A percentile compares a stretch with the other conserved stretches of the same genome.
These are phyloP conservation scores for Melanerpes aurifrons DNA, from an alignment of 2,113 vertebrate genomes.

Conservation along the genomic window DNA sequence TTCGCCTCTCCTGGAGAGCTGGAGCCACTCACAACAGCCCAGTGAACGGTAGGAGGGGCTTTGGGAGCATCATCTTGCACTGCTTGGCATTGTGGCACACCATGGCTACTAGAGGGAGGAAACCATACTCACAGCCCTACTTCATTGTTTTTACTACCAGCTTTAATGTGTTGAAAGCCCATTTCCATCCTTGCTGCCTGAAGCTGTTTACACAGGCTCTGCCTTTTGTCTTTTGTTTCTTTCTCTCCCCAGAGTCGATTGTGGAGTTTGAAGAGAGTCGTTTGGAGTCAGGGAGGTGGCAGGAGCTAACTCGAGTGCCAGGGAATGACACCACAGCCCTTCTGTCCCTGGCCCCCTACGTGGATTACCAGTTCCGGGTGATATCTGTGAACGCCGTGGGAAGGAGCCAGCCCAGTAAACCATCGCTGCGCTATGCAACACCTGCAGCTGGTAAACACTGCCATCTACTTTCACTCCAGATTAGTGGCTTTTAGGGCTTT, in stretches of 20 bases:
- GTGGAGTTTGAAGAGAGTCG: conserved; percentile 89
- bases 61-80: neutral
- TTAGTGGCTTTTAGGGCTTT: fast-evolving
- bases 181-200: neutral
- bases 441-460: conserved; percentile 82
- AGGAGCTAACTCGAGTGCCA: conserved; percentile 75
- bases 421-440: conserved; percentile 84
- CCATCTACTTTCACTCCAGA: neutral
- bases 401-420: conserved; percentile 80
- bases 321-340: conserved; percentile 79
- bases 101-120: neutral
- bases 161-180: neutral
- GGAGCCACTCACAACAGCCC: conserved; percentile 89
- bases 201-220: neutral
- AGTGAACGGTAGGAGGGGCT: conserved; percentile 81
- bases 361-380: conserved; percentile 89
- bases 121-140: neutral
- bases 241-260: conserved; percentile 82
- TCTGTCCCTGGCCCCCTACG: conserved; percentile 81
- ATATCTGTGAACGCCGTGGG: conserved; percentile 85
- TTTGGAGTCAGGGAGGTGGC: conserved; percentile 87
- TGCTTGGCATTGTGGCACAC: neutral
- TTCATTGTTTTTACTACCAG: neutral
- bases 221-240: neutral
- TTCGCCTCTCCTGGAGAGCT: conserved; percentile 88